Evolutionary conservation across 2,113 vertebrate species (phyloP), one percentile per base, ranked within the genome.

Genomic region (Fulica atra): DNA sequence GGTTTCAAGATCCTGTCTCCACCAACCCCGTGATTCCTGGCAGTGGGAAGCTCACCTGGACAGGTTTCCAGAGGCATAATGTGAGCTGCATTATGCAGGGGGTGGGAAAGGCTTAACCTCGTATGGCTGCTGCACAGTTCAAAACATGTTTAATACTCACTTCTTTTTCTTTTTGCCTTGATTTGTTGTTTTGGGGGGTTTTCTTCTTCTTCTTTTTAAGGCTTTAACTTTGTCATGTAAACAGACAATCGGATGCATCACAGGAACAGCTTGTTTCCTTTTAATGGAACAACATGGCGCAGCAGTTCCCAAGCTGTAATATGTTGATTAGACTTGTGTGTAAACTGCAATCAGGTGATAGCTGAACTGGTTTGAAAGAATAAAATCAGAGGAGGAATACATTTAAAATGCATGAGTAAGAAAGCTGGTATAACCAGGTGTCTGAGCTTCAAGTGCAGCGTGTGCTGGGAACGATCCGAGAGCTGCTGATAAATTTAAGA

Each of bases 321-420:
- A 89, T 82, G 96, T 77, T 95, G 84, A 95, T 94, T 91, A 88
- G 38, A 63, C 57, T 40, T 82, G 74, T 65, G 66, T 69, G 57
- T 63, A 94, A 95, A 92, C 93, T 82, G 78, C 93, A 94, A 89
- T 94, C 89, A 91, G 91, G 74, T 96, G 93, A 95, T 89, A 89
- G 87, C 70, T 91, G 46, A 92, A 88, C 93, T 94, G 63, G 66
- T 96, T 96, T 97, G 84, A 94, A 97, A 91, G 70, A 77, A 79
- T 35, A 89, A 95, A 92, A 93, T 89, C 87, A 94, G 84, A 85
- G 59, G 59, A 93, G 89, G 91, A 91, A 95, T 70, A 86, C 6
- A 85, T 95, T 96, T 93, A 25, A 93, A 96, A 93, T 77, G 44
- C 78, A 88, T 81, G 83, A 92, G 78, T 91, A 92, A 66, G 74